Conservation (phyloP, 2,888 invertebrate species). For the Argyresthia goedartella region DNA sequence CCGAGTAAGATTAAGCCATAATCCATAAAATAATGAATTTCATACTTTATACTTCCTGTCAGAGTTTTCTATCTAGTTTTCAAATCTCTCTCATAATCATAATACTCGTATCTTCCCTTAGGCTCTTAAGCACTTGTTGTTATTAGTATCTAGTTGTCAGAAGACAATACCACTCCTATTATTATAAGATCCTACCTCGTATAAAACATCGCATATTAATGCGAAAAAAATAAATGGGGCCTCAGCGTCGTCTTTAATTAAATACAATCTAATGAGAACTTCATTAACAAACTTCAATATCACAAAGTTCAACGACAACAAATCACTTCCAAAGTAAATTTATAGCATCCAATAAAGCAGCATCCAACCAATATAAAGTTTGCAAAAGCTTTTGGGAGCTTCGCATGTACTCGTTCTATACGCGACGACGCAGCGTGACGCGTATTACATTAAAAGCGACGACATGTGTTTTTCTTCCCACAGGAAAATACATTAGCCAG, state of each 20-base stretch:
- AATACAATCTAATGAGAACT: too few relatives aligned
- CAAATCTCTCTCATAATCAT: background rate
- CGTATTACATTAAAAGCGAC: slow-evolving; percentile 70
- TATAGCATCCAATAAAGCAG: slow-evolving; percentile 8
- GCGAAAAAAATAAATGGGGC: too few relatives aligned
- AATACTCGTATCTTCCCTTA: too few relatives aligned
- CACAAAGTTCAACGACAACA: background rate
- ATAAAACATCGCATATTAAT: too few relatives aligned
- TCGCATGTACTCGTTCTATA: background rate
- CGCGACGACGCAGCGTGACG: slow-evolving; percentile 47
- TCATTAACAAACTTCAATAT: background rate
- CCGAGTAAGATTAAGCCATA: too few relatives aligned
- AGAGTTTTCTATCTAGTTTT: background rate
- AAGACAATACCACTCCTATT: too few relatives aligned
- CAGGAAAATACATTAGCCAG: slow-evolving; percentile 68
- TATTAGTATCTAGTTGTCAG: too few relatives aligned
- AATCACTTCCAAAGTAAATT: slow-evolving; percentile 1
- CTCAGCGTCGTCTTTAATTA: too few relatives aligned
- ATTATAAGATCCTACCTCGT: too few relatives aligned
- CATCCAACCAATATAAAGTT: slow-evolving; percentile 4
- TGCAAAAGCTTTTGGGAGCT: slow-evolving; percentile 1
- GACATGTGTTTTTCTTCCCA: slow-evolving; percentile 70
- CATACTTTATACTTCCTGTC: background rate
- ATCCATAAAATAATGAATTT: too few relatives aligned
- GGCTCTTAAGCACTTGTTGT: too few relatives aligned